Base-by-base conservation (phyloP, 2,888 invertebrate species). In the Melipona bicolor region DNA sequence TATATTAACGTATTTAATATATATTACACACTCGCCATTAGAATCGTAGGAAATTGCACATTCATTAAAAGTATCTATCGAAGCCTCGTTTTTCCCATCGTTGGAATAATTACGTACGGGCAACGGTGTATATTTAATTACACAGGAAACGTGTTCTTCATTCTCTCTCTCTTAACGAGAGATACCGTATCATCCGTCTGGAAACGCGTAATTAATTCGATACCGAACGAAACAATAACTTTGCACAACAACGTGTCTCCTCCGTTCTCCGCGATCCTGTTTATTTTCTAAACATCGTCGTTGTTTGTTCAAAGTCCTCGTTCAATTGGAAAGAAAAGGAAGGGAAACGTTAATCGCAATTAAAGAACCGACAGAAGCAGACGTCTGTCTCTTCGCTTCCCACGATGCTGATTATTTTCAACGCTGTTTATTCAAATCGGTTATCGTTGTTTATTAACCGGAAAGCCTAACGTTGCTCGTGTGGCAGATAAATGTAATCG, bases 401-500 rank as follows among this genome's bases (percentile, higher is more conserved):
- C 43, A 43, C 43, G 43, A 9, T 43, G 1, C 11, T 9, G 9
- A 43, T 43, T 43, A 9, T 43, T 43, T 43, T 9, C 43, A 43
- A 43, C 43, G 43, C 43, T 43, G 43, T 43, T 43, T 43, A 43
- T 43, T 43, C 9, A 43, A 43, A 43, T 43, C 43, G 43, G 43
- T 43, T 43, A 43, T 43, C 43, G 43, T 43, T 11, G 43, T 43
- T 43, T 43, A 9, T 43, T 9, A 9, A 9, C 11, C 43, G 43
- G 43, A 9, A 9, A 36, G 59, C 19, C 32, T 61, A 56, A 17
- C 67, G 24, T 59, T 75, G 59, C 52, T 56, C 36, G 36, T 6
- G 61, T 50, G 43, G 75, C 36, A 36, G 78, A 75, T 75, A 52
- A n/a, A 2, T 15, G 59, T 19, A n/a, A 69, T 62, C 64, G 52